phyloP scores from a whole-genome alignment of 2,797 vertebrate species.

The Botia almorhae region DNA sequence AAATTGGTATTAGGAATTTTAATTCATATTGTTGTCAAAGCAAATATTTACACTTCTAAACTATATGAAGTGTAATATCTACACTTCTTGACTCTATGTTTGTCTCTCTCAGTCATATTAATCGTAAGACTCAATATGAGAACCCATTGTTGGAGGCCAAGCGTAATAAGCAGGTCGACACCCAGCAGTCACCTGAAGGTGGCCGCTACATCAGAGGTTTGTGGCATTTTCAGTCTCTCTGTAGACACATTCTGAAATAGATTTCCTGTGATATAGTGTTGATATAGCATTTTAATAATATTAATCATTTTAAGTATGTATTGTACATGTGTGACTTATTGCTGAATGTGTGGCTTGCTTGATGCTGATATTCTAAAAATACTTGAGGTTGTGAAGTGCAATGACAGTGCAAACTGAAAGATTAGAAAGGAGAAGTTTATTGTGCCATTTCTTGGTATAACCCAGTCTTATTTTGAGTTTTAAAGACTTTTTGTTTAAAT shows the following conservation, averaged over 20 bases:
- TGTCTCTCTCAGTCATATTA: constrained; percentile 87
- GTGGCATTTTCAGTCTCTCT: constrained; percentile 81
- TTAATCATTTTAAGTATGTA: no score
- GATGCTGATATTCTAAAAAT: no score
- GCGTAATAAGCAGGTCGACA: constrained; percentile 90
- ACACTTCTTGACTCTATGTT: neutral
- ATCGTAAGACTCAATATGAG: constrained; percentile 98
- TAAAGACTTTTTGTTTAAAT: neutral
- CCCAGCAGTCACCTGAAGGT: constrained; percentile 84
- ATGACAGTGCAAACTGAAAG: no score
- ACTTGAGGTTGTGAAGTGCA: no score
- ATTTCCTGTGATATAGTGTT: neutral
- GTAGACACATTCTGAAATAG: constrained; percentile 64
- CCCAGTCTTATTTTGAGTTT: no score
- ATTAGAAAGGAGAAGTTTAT: no score
- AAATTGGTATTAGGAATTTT: no score
- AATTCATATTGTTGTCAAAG: neutral
- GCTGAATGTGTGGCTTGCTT: no score
- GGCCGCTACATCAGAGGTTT: constrained; percentile 85
- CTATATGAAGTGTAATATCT: neutral
- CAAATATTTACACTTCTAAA: neutral
- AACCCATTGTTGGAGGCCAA: constrained; percentile 96
- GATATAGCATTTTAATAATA: neutral
- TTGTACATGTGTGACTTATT: no score
- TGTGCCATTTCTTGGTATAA: no score